These are phyloP conservation scores for Brachirus orientalis DNA, from an alignment of 2,113 vertebrate genomes.

Conservation along the genomic window DNA sequence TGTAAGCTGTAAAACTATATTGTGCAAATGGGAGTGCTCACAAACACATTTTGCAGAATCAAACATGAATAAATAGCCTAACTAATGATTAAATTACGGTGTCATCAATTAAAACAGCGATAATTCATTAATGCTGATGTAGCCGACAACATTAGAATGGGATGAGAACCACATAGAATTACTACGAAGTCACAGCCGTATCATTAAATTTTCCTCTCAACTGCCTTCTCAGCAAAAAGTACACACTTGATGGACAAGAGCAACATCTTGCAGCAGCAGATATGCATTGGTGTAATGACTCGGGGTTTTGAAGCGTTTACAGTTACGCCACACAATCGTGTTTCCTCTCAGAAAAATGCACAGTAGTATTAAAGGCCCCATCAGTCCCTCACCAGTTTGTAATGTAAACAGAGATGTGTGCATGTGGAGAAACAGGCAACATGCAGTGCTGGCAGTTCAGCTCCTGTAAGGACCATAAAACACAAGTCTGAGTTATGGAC, in stretches of 20 bases:
- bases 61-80: too few relatives aligned
- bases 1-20: too few relatives aligned
- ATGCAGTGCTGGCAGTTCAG: slow-evolving; percentile 25
- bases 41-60: too few relatives aligned
- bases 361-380: slow-evolving; percentile 1
- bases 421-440: slow-evolving; percentile 36
- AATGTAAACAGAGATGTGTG: slow-evolving; percentile 39
- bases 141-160: too few relatives aligned
- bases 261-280: slow-evolving; percentile 8
- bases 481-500: slow-evolving; percentile 1
- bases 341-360: slow-evolving; percentile 28
- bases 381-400: slow-evolving; percentile 46
- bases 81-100: too few relatives aligned
- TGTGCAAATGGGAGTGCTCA: too few relatives aligned
- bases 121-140: too few relatives aligned
- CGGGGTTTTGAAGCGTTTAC: slow-evolving; percentile 8
- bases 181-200: background rate
- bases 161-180: background rate
- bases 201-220: background rate
- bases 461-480: slow-evolving; percentile 40
- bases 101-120: too few relatives aligned
- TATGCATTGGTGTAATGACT: too few relatives aligned
- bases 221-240: slow-evolving; percentile 22
- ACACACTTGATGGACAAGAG: slow-evolving; percentile 8
- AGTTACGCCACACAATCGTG: slow-evolving; percentile 18